phyloP scores from a whole-genome alignment of 2,797 vertebrate genomes.

The Enteromius fasciolatus region DNA sequence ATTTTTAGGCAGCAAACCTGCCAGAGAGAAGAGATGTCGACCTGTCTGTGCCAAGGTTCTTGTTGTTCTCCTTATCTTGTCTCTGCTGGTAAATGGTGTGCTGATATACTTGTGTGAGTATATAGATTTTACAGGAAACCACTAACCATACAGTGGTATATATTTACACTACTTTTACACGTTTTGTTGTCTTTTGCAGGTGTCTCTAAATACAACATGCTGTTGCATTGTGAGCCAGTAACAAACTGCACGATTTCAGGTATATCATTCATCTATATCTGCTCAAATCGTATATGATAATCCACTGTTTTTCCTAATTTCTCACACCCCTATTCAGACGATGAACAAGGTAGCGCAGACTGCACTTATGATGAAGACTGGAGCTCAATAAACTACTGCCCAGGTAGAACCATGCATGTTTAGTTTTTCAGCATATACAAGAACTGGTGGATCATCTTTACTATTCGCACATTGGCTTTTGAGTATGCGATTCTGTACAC shows the following conservation, averaged over 20 bases:
- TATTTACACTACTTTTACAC: background rate
- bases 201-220: background rate
- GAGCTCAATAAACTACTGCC: slow-evolving; percentile 3
- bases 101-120: slow-evolving; percentile 47
- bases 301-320: background rate
- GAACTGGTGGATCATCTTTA: background rate
- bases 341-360: background rate
- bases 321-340: background rate
- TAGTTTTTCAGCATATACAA: background rate
- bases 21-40: background rate
- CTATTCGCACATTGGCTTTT: background rate
- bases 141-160: background rate
- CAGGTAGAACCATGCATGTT: slow-evolving; percentile 1
- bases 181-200: slow-evolving; percentile 10
- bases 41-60: background rate
- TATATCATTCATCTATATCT: background rate
- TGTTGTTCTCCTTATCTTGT: slow-evolving; percentile 23
- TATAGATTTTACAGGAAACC: background rate
- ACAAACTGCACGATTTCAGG: slow-evolving; percentile 27
- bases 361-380: background rate
- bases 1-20: background rate
- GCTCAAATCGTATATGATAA: background rate
- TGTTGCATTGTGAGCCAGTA: slow-evolving; percentile 2
- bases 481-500: background rate
- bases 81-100: slow-evolving; percentile 36